Evolutionary conservation across 2,113 vertebrate species (phyloP), one percentile per base, ranked within the genome.

Genomic region (Carassius carassius): DNA sequence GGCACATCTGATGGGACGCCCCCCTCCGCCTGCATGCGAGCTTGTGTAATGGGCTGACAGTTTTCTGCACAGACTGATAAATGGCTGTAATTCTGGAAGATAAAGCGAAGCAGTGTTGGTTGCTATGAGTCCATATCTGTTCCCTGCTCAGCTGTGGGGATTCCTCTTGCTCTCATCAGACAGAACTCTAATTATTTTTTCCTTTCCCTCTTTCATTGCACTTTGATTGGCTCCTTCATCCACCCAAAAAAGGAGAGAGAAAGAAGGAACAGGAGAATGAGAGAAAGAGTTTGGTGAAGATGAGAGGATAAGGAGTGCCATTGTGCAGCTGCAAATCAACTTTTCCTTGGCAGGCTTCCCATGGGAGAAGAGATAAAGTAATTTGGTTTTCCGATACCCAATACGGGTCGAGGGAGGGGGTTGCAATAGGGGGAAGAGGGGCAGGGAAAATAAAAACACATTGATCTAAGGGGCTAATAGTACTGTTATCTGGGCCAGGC

Each of bases 381-480:
- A 88, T 87, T 88, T 82, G 25, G 81, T 81, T 85, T 86, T 82
- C 83, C 78, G 69, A 88, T 87, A 87, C 86, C 74, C 84, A 87
- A 86, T 90, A 89, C 82, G 62, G 87, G 85, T 78, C 60, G 58
- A 12, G 35, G 62, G 84, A 54, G 76, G 54, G 81, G 56, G 29
- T 32, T 81, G 72, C 58, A 75, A 37, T 75, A 63, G 54, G 79
- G n/a, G 63, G 65, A 67, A 76, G 72, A 70, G 84, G 56, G 56
- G 58, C 70, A 56, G 79, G 54, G 79, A 86, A 84, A 86, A 87
- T 88, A 88, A 89, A 89, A 88, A 87, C 82, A 81, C 86, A 90
- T 90, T 89, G 87, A 90, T 90, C 86, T 84, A 65, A 63, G 37
- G 87, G 77, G 87, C 82, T 88, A 90, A 89, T 87, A 86, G 87